Base-by-base conservation (phyloP, 1,140 invertebrate species). In the Halyomorpha halys region DNA sequence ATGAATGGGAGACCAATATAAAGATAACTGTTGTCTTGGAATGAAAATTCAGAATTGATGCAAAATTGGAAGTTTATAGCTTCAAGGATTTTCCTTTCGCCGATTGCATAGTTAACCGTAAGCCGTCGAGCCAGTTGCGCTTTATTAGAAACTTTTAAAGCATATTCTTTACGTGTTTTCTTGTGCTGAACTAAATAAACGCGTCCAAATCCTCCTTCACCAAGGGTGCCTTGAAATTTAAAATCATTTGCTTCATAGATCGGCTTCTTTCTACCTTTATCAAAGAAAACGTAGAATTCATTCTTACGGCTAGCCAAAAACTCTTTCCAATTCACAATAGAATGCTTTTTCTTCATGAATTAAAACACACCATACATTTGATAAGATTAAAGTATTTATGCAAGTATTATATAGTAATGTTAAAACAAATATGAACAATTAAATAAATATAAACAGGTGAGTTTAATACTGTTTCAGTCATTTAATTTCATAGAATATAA, bases 121-220 rank as follows among this genome's bases (percentile, higher is more conserved):
- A 91, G 91, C 65, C 86, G 78, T 72, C 87, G 88, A 2, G 94
- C 83, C 54, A 96, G 80, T 76, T 90, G 90, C 63, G 83, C 81
- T 76, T 97, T 97, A 69, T 91, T 86, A 71, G 97, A 75, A 68
- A 94, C 84, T 79, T 97, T 97, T 84, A 96, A 91, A 0, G 93
- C 93, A 73, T 86, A 92, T 69, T 80, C 89, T 70, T 79, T 39
- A 27, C 60, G 39, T 9, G 51, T 73, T 1, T 66, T n/a, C 65
- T 76, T 76, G 71, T 89, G 80, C 73, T 86, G 86, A 11, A 89
- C 86, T 27, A 96, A 79, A 76, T 90, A 83, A 0, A 96, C 94
- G 30, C 87, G 79, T 3, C 93, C 93, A 76, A 95, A 97, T 0
- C 89, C 90, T 11, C 94, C 93, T 0, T 88, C 90, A 0, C 94